phyloP scores from a whole-genome alignment of 2,888 invertebrate genomes.

The Slavum lentiscoides region DNA sequence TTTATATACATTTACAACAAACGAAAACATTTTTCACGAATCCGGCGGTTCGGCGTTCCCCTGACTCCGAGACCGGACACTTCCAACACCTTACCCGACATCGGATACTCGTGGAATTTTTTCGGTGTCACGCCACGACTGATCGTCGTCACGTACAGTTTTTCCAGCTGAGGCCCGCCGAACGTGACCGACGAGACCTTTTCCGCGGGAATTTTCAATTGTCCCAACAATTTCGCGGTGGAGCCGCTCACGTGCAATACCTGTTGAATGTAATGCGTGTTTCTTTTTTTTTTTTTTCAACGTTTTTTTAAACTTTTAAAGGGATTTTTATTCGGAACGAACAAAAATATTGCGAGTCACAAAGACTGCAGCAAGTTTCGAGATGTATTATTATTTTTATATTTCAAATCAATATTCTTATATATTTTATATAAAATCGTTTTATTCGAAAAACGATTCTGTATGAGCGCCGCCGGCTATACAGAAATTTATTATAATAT shows the following conservation, averaged over 20 bases:
- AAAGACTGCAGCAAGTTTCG: too few relatives aligned
- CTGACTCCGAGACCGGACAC: slow-evolving; percentile 46
- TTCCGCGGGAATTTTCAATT: slow-evolving; percentile 66
- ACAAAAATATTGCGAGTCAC: too few relatives aligned
- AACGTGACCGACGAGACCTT: slow-evolving; percentile 72
- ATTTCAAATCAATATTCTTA: too few relatives aligned
- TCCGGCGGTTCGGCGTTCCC: slow-evolving; percentile 29
- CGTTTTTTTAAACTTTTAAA: too few relatives aligned
- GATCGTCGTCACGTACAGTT: slow-evolving; percentile 71
- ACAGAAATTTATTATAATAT: too few relatives aligned
- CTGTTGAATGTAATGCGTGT: slow-evolving; percentile 59
- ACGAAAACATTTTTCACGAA: slow-evolving; percentile 37
- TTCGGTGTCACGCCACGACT: slow-evolving; percentile 61
- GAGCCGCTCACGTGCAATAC: slow-evolving; percentile 67
- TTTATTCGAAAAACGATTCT: too few relatives aligned
- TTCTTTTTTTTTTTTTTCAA: too few relatives aligned
- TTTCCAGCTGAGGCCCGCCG: slow-evolving; percentile 69
- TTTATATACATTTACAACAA: not conserved
- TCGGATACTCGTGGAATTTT: slow-evolving; percentile 61
- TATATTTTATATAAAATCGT: too few relatives aligned
- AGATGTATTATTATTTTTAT: too few relatives aligned
- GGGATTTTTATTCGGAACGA: too few relatives aligned
- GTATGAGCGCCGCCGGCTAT: too few relatives aligned
- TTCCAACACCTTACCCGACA: slow-evolving; percentile 62
- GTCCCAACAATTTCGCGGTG: slow-evolving; percentile 64